Evolutionary conservation across 2,888 invertebrate genomes (phyloP).

Genomic region (Trissonchulus latispiculum): DNA sequence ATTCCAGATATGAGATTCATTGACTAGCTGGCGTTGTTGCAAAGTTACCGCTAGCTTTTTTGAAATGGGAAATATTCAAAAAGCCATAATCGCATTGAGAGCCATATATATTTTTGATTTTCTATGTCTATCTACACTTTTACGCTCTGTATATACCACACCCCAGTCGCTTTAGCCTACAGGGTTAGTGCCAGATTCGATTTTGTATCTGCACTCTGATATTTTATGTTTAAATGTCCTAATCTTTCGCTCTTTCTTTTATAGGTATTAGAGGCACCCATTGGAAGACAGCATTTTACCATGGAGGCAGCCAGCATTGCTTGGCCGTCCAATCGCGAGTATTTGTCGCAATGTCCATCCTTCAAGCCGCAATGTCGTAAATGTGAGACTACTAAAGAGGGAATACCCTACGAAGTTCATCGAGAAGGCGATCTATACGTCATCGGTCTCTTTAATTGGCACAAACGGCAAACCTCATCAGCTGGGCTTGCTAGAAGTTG

Average conservation of each 20-base stretch:
- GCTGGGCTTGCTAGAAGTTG: too few species aligned
- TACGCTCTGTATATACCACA: too few species aligned
- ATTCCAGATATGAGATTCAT: too few species aligned
- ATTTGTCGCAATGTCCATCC: conserved; percentile 3
- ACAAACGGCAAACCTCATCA: not conserved
- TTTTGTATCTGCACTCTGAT: too few species aligned
- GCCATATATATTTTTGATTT: too few species aligned
- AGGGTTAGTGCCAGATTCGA: too few species aligned
- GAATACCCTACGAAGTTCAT: not conserved
- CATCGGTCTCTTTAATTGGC: conserved; percentile 19
- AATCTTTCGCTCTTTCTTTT: not conserved
- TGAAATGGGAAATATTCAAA: too few species aligned
- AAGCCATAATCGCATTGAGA: too few species aligned
- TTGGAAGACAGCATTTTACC: not conserved
- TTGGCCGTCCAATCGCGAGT: not conserved
- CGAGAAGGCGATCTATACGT: conserved; percentile 20
- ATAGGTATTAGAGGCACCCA: conserved; percentile 7
- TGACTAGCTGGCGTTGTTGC: too few species aligned
- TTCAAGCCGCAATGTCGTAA: not conserved
- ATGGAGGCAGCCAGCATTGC: not conserved
- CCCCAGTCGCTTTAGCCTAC: too few species aligned
- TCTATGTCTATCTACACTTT: too few species aligned
- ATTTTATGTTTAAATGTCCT: not conserved
- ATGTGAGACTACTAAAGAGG: not conserved
- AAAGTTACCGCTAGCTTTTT: too few species aligned